Conservation (phyloP, 2,113 vertebrate genomes). For the Casuarius casuarius region DNA sequence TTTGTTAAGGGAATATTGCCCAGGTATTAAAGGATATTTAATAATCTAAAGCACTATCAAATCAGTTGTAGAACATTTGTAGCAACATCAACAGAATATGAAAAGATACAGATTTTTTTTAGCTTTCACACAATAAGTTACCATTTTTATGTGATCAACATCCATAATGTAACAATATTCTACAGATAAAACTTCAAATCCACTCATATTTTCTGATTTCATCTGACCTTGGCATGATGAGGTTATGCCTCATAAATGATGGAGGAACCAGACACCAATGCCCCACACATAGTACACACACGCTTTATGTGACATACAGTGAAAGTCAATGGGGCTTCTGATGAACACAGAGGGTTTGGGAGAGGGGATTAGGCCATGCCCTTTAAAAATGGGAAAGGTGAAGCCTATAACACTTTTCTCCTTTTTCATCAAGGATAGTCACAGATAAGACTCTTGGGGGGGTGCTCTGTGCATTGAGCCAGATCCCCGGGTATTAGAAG, state of each 20-base stretch:
- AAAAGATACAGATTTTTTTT: neutral
- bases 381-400: neutral
- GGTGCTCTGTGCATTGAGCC: neutral
- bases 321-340: neutral
- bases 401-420: neutral
- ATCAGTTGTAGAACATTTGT: neutral
- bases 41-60: neutral
- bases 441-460: neutral
- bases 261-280: neutral
- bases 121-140: neutral
- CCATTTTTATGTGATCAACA: neutral
- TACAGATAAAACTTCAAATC: neutral
- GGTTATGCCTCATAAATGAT: neutral
- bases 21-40: neutral
- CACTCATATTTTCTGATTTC: neutral
- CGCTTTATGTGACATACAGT: neutral
- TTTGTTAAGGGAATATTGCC: neutral
- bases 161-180: neutral
- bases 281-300: fast-evolving
- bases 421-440: neutral
- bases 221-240: neutral
- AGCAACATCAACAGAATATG: neutral
- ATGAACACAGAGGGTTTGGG: neutral
- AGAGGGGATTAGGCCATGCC: neutral
- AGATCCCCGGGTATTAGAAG: neutral